phyloP scores from a whole-genome alignment of 1,140 invertebrate species.

The Drosophila ercepeae region DNA sequence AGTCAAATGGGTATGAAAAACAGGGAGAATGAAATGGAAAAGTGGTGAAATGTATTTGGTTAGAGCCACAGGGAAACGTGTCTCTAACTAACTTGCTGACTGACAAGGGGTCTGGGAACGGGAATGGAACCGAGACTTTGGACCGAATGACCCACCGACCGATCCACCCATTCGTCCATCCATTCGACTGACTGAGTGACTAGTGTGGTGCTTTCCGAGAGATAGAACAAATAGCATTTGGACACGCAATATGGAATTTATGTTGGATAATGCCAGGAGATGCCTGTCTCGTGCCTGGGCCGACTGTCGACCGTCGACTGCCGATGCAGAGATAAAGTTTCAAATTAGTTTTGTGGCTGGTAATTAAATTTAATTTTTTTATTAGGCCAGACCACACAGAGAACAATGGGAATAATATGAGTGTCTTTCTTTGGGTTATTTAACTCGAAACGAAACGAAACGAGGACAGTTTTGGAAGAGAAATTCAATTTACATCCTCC shows the following conservation, averaged over 20 bases:
- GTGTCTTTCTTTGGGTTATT: conserved; percentile 2
- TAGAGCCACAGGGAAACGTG: conserved; percentile 42
- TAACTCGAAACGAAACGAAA: conserved; percentile 31
- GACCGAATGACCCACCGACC: conserved; percentile 26
- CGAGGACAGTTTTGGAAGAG: conserved; percentile 28
- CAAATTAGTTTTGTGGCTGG: conserved; percentile 79
- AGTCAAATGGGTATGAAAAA: conserved; percentile 10
- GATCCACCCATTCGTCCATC: conserved; percentile 27
- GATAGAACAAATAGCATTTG: conserved; percentile 72
- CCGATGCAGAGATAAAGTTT: conserved; percentile 77
- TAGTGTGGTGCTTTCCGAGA: conserved; percentile 37
- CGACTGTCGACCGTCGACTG: conserved; percentile 12
- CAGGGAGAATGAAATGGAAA: conserved; percentile 42
- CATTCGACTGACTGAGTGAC: conserved; percentile 15
- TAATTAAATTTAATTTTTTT: conserved; percentile 81
- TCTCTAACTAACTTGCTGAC: conserved; percentile 52
- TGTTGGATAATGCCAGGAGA: conserved; percentile 61
- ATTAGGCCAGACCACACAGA: conserved; percentile 55
- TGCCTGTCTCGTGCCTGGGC: conserved; percentile 34
- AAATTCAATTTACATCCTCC: conserved; percentile 19
- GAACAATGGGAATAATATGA: conserved; percentile 23
- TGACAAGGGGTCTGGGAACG: conserved; percentile 35
- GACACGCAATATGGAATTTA: conserved; percentile 79
- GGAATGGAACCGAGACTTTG: conserved; percentile 10
- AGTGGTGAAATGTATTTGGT: conserved; percentile 55